Evolutionary conservation across 2,888 invertebrate species (phyloP), one percentile per base, ranked within the genome.

Genomic region (Hyles lineata): DNA sequence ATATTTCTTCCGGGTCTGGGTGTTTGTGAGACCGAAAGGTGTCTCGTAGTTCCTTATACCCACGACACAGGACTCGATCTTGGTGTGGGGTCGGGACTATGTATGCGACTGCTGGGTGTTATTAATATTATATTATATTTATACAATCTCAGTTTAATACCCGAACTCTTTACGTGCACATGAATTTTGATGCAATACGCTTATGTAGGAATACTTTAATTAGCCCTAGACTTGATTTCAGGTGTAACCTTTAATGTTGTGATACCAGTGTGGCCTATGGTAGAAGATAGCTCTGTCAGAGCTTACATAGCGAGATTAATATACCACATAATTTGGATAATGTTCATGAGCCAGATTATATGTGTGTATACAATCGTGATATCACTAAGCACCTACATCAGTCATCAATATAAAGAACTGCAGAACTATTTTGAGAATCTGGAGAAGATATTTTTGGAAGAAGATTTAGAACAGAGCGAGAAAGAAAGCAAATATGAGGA

Each of bases 181-280:
- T 29, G 29, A 29, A 29, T 29, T 29, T 29, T 2, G 29, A 29
- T 29, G 29, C 29, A 29, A 29, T 29, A 29, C 50, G 2, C 50
- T 11, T 50, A n/a, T n/a, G n/a, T n/a, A n/a, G n/a, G n/a, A n/a
- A n/a, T n/a, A n/a, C n/a, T n/a, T n/a, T n/a, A n/a, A n/a, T n/a
- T n/a, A n/a, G 3, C 50, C 50, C 50, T 11, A 50, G 50, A 29
- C 3, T 29, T 29, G 29, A 29, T 76, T 79, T 23, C 73, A 85
- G 83, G 79, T 32, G 76, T 72, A 17, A 76, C 83, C 19, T 89
- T 89, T 70, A 83, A 80, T 3, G 86, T 85, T 1, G 73, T 90
- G 2, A 78, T 90, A 21, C 84, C 86, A 3, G 82, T 77, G 1
- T 90, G 89, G 89, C 90, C 90, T 0, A 83, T 87, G 8, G 78